Base-by-base conservation (phyloP, 2,888 invertebrate genomes). In the Syrista parreyssii region DNA sequence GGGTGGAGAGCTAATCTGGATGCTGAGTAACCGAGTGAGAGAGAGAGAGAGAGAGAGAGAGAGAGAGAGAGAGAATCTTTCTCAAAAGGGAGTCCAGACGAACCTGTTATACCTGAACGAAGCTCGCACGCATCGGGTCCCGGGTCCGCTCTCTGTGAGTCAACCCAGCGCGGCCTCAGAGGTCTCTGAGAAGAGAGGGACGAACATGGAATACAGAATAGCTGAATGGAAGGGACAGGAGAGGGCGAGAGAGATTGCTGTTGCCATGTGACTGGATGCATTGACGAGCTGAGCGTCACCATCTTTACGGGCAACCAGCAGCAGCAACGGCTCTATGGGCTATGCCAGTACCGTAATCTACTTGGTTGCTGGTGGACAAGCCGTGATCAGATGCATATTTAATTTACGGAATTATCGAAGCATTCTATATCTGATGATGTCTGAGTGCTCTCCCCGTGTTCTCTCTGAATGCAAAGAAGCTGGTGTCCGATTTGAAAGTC, bases 41-140 rank as follows among this genome's bases (percentile, higher is more conserved):
- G 79, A 34, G 79, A 78, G 79, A 34, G 79, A 78, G 79, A 34
- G 79, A 78, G 74, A 75, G 73, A 68, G 76, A 40, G 40, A 35
- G 78, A 30, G 69, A 4, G 35, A 74, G 79, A 76, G 77, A 35
- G 79, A 31, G 79, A 78, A 81, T 76, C 78, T 83, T 85, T 86
- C 86, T 86, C 83, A 85, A 86, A 89, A 88, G 87, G 86, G 86
- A 87, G 85, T 83, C 84, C 81, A 82, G 80, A 77, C 86, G 86
- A 89, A 88, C 89, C 89, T 89, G 89, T 89, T 89, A 88, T 89
- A 87, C 86, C 88, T 88, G 87, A 85, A 86, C 81, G 85, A 86
- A 87, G 84, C 68, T 88, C 83, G 86, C 86, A 86, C 86, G 83
- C 83, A 85, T 82, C 82, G 80, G 80, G 81, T 83, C 32, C 31